Percentiles rank a stretch among this genome's conserved stretches.
Conservation (phyloP, 2,797 vertebrate genomes). For the Labroides dimidiatus region DNA sequence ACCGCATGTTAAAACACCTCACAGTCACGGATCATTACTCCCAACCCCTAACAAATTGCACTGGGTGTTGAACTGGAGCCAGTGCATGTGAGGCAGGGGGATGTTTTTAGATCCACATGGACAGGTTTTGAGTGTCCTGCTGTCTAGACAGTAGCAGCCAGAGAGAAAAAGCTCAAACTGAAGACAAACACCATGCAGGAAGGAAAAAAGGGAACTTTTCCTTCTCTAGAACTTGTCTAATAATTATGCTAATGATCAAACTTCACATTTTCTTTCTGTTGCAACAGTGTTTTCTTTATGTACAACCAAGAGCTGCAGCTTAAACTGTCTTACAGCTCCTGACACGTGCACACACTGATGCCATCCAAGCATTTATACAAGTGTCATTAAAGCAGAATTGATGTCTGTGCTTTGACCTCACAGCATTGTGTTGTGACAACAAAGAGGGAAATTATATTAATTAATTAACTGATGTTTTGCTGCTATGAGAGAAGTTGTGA, state of each 20-base stretch:
- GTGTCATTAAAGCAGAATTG: conserved; percentile 48
- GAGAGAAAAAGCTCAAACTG: conserved; percentile 24
- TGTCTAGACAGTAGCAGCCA: conserved; percentile 75
- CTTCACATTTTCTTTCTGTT: too few species aligned
- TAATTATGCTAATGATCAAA: too few species aligned
- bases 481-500: conserved; percentile 1
- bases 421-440: conserved; percentile 49
- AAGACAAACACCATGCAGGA: conserved; percentile 15
- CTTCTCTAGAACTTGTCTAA: background rate
- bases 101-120: conserved; percentile 48
- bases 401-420: conserved; percentile 50
- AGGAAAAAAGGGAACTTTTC: conserved; percentile 10
- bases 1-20: conserved; percentile 73
- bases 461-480: conserved; percentile 43
- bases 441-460: conserved; percentile 30
- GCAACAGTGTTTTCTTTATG: too few species aligned
- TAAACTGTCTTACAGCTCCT: background rate
- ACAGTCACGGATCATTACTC: conserved; percentile 70
- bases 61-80: conserved; percentile 56
- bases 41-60: conserved; percentile 50
- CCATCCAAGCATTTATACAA: conserved; percentile 36
- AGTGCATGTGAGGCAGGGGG: conserved; percentile 46
- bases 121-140: conserved; percentile 71
- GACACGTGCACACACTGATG: conserved; percentile 32
- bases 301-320: background rate